Conservation (phyloP, 1,140 invertebrate genomes). For the Scaptomyza montana region DNA sequence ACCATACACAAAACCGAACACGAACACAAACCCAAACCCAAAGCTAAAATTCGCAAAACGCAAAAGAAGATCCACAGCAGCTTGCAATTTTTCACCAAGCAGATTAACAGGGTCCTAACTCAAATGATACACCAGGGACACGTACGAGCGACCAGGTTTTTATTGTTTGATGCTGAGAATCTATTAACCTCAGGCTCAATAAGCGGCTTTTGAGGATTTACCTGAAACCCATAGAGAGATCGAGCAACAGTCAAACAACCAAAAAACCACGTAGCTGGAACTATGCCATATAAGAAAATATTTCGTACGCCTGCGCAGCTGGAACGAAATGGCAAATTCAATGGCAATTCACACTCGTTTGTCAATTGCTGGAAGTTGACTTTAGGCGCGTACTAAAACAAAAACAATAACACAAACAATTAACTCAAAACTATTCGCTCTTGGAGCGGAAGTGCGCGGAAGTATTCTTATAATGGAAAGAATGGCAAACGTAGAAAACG, state of each 20-base stretch:
- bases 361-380: conserved; percentile 78
- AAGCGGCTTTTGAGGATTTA: conserved; percentile 71
- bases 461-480: conserved; percentile 38
- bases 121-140: conserved; percentile 75
- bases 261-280: conserved; percentile 54
- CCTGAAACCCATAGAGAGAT: conserved; percentile 52
- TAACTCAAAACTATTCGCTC: neutral
- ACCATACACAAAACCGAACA: conserved; percentile 51
- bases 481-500: conserved; percentile 48
- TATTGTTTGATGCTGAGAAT: conserved; percentile 62
- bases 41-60: conserved; percentile 50
- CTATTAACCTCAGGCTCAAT: conserved; percentile 76
- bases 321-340: conserved; percentile 70
- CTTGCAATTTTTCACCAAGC: conserved; percentile 75
- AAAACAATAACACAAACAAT: conserved; percentile 28
- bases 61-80: conserved; percentile 28
- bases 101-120: conserved; percentile 67
- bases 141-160: conserved; percentile 59
- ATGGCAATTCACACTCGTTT: conserved; percentile 74
- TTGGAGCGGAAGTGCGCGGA: conserved; percentile 70
- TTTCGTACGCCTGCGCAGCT: conserved; percentile 68
- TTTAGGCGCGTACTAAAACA: conserved; percentile 65
- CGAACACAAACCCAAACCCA: conserved; percentile 18
- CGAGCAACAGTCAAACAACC: conserved; percentile 8
- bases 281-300: neutral